Percentiles rank a stretch among this genome's conserved stretches.
Conservation (phyloP, 2,113 vertebrate species). For the Noturus placidus region DNA sequence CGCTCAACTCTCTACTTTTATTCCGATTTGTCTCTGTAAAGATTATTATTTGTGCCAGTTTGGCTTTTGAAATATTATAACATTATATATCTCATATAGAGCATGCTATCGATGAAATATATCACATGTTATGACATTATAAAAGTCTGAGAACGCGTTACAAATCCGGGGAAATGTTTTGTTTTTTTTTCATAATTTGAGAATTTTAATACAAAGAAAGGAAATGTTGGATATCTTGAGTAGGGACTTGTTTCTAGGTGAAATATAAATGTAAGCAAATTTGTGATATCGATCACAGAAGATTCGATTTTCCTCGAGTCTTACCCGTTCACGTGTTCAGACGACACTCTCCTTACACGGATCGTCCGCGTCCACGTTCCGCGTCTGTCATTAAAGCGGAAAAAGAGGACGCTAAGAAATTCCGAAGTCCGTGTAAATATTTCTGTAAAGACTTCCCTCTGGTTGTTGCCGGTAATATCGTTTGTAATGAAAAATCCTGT, state of each 20-base stretch:
- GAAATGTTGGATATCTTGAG: not conserved
- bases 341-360: too few relatives aligned
- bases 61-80: not conserved
- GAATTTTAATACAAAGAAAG: not conserved
- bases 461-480: not conserved
- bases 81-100: not conserved
- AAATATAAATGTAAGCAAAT: not conserved
- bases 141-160: not conserved
- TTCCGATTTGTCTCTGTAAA: not conserved
- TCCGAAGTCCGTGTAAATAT: not conserved
- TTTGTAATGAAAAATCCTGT: not conserved
- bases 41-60: not conserved
- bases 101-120: too few relatives aligned
- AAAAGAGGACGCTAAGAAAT: not conserved
- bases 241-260: not conserved
- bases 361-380: not conserved
- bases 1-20: not conserved
- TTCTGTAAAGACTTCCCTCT: too few relatives aligned
- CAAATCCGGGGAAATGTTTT: not conserved
- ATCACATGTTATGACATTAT: too few relatives aligned
- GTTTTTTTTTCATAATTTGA: not conserved
- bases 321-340: not conserved
- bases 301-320: not conserved
- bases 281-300: not conserved
- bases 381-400: not conserved